Evolutionary conservation across 1,140 invertebrate species (phyloP), one percentile per base, ranked within the genome.

Genomic region (Scaptomyza graminum): DNA sequence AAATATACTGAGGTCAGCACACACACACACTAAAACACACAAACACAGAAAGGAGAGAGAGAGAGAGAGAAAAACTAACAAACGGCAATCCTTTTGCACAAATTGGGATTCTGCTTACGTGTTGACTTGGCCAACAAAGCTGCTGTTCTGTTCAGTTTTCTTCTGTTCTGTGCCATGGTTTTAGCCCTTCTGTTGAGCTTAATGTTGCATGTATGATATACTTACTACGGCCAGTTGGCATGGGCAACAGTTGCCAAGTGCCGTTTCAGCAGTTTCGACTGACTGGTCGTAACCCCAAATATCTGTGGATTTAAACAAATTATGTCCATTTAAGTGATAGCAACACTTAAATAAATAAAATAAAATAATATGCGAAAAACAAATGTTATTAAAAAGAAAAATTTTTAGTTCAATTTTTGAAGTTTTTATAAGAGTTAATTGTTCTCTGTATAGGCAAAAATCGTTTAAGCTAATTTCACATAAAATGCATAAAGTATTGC

Each of bases 151-250:
- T 43, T 31, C 13, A 52, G 25, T n/a, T 50, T 11, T 39, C 34
- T 12, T 49, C 15, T 16, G 34, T 31, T 34, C 41, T 28, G 51
- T 28, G 51, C 12, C n/a, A 41, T n/a, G n/a, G 5, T 41, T n/a
- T 41, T 52, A 49, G 55, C 22, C 50, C 13, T 54, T 47, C 49
- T 47, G 59, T 28, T 47, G 43, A 46, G 55, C 66, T 74, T 70
- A 74, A 74, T 74, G 72, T 74, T 74, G 52, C 72, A 70, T 74
- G 72, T 59, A 74, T 69, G 66, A 72, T 72, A 72, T 67, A 72
- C 64, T 60, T 67, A 54, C 56, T 25, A 67, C 31, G 49, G 63
- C 63, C 28, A 68, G 70, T 68, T 68, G 70, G 63, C 70, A 50
- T 68, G 46, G 56, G 18, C 34, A 34, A 59, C 64, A 61, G 46